Conservation (phyloP, 2,113 vertebrate genomes). For the Nothobranchius furzeri region DNA sequence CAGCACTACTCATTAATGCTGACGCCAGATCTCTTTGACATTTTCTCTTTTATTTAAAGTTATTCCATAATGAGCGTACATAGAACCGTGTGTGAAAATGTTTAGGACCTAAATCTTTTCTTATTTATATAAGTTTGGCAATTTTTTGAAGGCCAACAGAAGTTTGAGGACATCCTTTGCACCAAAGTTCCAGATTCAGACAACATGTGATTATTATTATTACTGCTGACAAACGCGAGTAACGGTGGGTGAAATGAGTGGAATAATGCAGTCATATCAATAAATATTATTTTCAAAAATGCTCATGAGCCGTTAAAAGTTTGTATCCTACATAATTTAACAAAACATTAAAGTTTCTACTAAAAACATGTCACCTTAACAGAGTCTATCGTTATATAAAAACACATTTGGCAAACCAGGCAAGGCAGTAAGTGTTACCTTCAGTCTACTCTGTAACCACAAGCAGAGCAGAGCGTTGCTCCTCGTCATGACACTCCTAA, state of each 20-base stretch:
- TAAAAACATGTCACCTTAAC: constrained; percentile 34
- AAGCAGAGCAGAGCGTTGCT: constrained; percentile 60
- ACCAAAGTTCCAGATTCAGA: constrained; percentile 51
- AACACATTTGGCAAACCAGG: constrained; percentile 76
- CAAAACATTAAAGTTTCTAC: constrained; percentile 15
- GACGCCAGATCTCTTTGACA: constrained; percentile 7
- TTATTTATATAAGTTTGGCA: constrained; percentile 69
- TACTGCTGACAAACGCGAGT: background rate
- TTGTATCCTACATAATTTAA: constrained; percentile 30
- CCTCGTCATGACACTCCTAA: constrained; percentile 53
- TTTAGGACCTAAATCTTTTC: constrained; percentile 18
- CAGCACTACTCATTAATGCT: background rate
- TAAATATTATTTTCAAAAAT: constrained; percentile 46
- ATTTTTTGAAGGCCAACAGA: constrained; percentile 49
- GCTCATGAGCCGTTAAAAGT: constrained; percentile 10
- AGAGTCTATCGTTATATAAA: constrained; percentile 33
- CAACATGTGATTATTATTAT: background rate
- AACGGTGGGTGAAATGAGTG: constrained; percentile 1
- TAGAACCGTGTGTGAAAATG: constrained; percentile 18
- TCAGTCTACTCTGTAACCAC: constrained; percentile 48
- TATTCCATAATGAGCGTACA: constrained; percentile 25
- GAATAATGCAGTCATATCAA: constrained; percentile 34
- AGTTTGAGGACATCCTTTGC: constrained; percentile 65
- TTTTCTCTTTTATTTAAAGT: constrained; percentile 38
- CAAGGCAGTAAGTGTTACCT: constrained; percentile 64